Evolutionary conservation across 1,140 invertebrate genomes (phyloP).

Genomic region (Drosophila malerkotliana): DNA sequence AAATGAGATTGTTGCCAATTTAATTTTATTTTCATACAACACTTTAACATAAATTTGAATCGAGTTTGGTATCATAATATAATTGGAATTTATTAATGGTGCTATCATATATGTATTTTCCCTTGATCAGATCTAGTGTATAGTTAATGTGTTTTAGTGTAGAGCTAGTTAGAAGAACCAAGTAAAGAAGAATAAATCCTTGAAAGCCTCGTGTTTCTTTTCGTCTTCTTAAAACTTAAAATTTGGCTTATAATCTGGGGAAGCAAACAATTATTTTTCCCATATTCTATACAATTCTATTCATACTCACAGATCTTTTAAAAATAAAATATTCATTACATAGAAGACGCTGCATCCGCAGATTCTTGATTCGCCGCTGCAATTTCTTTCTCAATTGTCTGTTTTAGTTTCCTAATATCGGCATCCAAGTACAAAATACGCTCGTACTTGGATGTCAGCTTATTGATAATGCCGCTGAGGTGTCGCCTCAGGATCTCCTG

Average conservation of each 20-base stretch:
- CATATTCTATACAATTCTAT: neutral
- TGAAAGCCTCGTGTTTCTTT: too few species aligned
- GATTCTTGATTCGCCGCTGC: conserved; percentile 41
- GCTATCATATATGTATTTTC: neutral
- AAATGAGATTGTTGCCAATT: conserved; percentile 72
- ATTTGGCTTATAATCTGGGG: neutral
- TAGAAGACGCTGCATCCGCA: conserved; percentile 23
- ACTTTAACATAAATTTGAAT: conserved; percentile 13
- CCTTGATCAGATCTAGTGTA: too few species aligned
- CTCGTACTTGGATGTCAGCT: conserved; percentile 40
- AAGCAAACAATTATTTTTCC: neutral
- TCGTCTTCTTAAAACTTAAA: neutral
- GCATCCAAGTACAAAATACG: conserved; percentile 41
- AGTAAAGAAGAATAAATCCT: too few species aligned
- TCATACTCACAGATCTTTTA: conserved; percentile 6
- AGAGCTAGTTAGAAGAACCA: too few species aligned
- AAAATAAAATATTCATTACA: neutral
- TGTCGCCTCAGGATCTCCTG: conserved; percentile 30
- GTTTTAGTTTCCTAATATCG: conserved; percentile 50
- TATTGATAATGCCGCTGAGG: conserved; percentile 30
- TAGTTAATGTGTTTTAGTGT: too few species aligned
- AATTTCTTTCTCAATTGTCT: conserved; percentile 53
- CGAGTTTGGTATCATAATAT: neutral
- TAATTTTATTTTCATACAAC: conserved; percentile 42
- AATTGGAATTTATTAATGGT: neutral